phyloP scores from a whole-genome alignment of 2,113 vertebrate genomes.

The Tretioscincus oriximinensis region DNA sequence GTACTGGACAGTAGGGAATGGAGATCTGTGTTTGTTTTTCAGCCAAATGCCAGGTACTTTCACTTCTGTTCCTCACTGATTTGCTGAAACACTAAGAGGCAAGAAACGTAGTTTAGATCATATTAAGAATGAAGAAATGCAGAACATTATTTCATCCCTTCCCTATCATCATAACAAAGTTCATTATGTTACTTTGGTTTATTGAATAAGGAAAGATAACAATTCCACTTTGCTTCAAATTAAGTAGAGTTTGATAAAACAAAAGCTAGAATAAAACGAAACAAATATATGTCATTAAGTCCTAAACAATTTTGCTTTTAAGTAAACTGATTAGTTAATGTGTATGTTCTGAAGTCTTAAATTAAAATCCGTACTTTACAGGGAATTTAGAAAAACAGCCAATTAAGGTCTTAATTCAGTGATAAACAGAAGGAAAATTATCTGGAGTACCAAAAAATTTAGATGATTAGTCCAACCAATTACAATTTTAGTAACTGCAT shows the following conservation, averaged over 20 bases:
- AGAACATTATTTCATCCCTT: not conserved
- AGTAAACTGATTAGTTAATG: constrained; percentile 9
- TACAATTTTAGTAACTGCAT: not conserved
- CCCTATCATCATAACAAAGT: not conserved
- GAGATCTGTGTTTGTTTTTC: too few relatives aligned
- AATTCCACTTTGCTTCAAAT: not conserved
- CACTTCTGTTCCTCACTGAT: too few relatives aligned
- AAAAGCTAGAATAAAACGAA: too few relatives aligned
- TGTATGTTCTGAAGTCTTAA: not conserved
- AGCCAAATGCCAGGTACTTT: too few relatives aligned
- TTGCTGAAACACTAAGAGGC: too few relatives aligned
- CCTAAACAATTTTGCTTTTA: not conserved
- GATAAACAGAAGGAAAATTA: constrained; percentile 12
- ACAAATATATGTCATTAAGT: not conserved
- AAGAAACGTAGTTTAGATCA: too few relatives aligned
- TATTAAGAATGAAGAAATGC: too few relatives aligned
- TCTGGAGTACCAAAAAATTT: not conserved
- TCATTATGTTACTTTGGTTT: not conserved
- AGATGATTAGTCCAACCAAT: constrained; percentile 10
- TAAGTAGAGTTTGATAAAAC: not conserved
- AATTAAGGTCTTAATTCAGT: not conserved
- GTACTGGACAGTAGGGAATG: too few relatives aligned
- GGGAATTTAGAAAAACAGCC: constrained; percentile 13
- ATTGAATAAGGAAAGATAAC: not conserved
- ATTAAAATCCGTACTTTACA: not conserved